A percentile compares a stretch with the other conserved stretches of the same genome.
Evolutionary conservation across 2,888 invertebrate species (phyloP).

Genomic region (Polyommatus iphigenia): DNA sequence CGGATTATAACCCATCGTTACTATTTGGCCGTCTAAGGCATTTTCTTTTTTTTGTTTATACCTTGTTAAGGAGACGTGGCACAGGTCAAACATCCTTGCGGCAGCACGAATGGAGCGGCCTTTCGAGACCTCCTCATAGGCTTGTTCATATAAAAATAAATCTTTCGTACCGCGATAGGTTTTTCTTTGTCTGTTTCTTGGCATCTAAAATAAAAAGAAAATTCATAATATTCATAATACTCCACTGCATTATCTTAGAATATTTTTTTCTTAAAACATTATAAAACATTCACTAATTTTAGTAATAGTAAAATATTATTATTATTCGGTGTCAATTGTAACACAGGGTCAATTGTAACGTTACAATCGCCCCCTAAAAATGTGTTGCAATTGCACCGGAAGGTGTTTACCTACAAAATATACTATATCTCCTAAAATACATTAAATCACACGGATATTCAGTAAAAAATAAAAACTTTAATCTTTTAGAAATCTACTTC

Average conservation of each 20-base stretch:
- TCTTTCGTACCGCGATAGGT: background rate
- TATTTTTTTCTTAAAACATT: too few relatives aligned
- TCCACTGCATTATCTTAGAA: too few relatives aligned
- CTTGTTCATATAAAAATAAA: background rate
- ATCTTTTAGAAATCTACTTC: too few relatives aligned
- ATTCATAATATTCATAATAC: too few relatives aligned
- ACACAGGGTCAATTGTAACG: constrained; percentile 1
- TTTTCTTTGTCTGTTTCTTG: background rate
- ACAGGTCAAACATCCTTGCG: constrained; percentile 28
- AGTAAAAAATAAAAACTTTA: too few relatives aligned
- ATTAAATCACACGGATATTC: too few relatives aligned
- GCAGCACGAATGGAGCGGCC: background rate
- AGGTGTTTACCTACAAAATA: too few relatives aligned
- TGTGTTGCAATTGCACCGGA: background rate
- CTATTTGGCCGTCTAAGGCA: too few relatives aligned
- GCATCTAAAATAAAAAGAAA: background rate
- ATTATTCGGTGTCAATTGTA: background rate
- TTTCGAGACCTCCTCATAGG: background rate
- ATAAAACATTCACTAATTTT: too few relatives aligned
- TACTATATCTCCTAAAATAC: too few relatives aligned
- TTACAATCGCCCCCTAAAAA: constrained; percentile 11
- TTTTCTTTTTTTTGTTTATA: constrained; percentile 26
- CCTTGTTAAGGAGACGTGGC: constrained; percentile 28
- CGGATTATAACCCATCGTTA: too few relatives aligned
- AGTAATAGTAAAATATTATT: too few relatives aligned